A percentile compares a stretch with the other conserved stretches of the same genome.
Conservation (phyloP, 2,113 vertebrate species). For the Acinonyx jubatus region DNA sequence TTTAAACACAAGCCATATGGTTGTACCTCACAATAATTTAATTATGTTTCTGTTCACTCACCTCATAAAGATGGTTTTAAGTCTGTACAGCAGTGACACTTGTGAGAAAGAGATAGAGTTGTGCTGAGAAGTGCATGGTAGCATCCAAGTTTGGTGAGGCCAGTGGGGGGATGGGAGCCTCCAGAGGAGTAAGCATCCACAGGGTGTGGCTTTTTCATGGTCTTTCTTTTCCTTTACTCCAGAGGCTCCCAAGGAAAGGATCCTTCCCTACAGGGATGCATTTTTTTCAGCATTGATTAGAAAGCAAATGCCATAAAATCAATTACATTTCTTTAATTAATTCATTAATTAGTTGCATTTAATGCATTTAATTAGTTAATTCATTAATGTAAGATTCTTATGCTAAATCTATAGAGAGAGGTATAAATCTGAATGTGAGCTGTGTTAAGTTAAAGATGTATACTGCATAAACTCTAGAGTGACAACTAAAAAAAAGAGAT, state of each 20-base stretch:
- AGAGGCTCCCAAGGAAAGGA: neutral
- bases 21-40: neutral
- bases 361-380: neutral
- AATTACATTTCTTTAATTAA: neutral
- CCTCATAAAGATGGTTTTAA: constrained; percentile 56
- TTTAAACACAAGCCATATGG: constrained; percentile 54
- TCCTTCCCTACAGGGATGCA: neutral
- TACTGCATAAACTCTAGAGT: neutral
- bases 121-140: neutral
- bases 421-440: neutral
- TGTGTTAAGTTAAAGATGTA: neutral
- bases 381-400: neutral
- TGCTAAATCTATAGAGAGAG: neutral
- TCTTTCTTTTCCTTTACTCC: neutral
- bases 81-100: neutral
- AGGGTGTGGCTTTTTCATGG: neutral
- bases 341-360: neutral
- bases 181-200: fast-evolving
- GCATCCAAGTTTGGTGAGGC: neutral
- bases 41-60: constrained; percentile 27
- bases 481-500: neutral
- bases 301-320: neutral
- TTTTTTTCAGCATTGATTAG: neutral
- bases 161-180: neutral
- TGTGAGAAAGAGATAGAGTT: neutral